A percentile compares a stretch with the other conserved stretches of the same genome.
Conservation (phyloP, 2,113 vertebrate species). For the Python bivittatus region DNA sequence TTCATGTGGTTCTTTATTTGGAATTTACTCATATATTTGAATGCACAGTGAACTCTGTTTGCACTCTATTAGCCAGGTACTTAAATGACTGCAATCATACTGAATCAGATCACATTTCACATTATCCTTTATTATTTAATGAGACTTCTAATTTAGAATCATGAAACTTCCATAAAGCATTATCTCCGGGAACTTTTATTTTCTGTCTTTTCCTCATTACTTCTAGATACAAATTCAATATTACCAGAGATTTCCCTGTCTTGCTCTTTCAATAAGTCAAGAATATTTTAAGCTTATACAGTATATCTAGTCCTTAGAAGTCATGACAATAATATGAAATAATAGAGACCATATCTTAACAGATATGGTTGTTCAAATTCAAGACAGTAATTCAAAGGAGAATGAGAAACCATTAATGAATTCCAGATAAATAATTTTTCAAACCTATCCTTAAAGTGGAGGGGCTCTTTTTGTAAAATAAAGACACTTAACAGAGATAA, state of each 20-base stretch:
- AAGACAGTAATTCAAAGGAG: neutral
- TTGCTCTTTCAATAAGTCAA: conserved; percentile 32
- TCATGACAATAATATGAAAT: neutral
- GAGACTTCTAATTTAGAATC: conserved; percentile 49
- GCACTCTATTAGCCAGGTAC: conserved; percentile 34
- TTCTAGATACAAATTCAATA: conserved; percentile 2
- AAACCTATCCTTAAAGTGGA: neutral
- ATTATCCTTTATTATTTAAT: conserved; percentile 58
- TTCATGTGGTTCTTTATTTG: conserved; percentile 2
- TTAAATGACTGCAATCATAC: conserved; percentile 42
- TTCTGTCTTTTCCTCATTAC: conserved; percentile 31
- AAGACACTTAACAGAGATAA: neutral
- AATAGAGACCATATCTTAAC: neutral
- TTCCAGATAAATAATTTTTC: neutral
- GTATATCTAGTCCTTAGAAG: neutral
- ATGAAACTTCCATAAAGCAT: conserved; percentile 36
- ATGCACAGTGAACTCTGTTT: conserved; percentile 44
- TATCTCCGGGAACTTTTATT: conserved; percentile 32
- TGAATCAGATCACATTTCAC: conserved; percentile 58
- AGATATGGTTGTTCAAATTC: neutral
- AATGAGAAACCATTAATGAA: neutral
- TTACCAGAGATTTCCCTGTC: neutral
- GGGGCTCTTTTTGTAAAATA: neutral
- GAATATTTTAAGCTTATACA: neutral
- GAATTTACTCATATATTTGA: conserved; percentile 37